These are phyloP conservation scores for Crematogaster levior DNA, from an alignment of 2,888 invertebrate species.

Conservation along the genomic window DNA sequence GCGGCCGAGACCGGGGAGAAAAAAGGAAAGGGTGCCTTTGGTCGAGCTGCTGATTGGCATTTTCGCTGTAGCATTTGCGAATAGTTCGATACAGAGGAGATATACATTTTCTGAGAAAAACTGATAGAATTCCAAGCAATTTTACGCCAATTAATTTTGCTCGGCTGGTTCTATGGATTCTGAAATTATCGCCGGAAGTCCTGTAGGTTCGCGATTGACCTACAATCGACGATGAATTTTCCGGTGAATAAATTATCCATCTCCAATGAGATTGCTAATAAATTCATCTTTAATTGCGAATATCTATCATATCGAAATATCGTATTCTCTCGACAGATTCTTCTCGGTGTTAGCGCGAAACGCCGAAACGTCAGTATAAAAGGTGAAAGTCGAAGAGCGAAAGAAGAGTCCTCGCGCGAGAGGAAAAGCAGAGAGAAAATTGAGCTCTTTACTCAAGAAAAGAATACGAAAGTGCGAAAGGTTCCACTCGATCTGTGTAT, in stretches of 20 bases:
- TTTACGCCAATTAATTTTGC: constrained; percentile 40
- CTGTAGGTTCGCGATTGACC: background rate
- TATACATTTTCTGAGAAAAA: background rate
- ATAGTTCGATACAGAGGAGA: background rate
- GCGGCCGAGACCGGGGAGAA: background rate
- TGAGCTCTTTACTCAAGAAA: constrained; percentile 58
- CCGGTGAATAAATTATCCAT: constrained; percentile 35
- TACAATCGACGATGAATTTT: background rate
- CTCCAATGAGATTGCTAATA: background rate
- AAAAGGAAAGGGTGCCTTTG: background rate
- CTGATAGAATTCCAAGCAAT: constrained; percentile 22
- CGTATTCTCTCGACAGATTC: background rate
- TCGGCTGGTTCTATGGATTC: constrained; percentile 24
- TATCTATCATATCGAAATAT: constrained; percentile 5
- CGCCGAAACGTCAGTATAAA: background rate
- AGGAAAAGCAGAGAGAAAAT: constrained; percentile 56
- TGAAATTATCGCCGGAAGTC: constrained; percentile 14
- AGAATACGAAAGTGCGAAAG: constrained; percentile 66
- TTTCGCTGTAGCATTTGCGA: constrained; percentile 1
- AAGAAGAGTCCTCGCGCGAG: constrained; percentile 1
- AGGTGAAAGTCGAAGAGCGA: background rate
- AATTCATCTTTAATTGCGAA: constrained; percentile 30
- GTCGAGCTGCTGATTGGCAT: constrained; percentile 8
- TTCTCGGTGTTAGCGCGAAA: background rate
- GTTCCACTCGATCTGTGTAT: background rate